Base-by-base conservation (phyloP, 2,113 vertebrate species). In the Irena cyanogastra region DNA sequence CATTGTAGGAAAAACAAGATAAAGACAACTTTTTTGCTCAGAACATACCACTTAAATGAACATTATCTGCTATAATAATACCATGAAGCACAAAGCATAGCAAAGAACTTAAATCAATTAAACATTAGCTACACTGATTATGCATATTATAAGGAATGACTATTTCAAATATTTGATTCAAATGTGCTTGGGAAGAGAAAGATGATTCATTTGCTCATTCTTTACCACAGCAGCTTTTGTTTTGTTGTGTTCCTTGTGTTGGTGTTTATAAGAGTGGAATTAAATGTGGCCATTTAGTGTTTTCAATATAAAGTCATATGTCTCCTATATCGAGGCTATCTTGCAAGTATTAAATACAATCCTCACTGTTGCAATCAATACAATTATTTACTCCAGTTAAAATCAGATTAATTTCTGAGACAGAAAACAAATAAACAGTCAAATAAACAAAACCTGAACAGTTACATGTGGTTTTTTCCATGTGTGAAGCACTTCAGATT, bases 111-210 rank as follows among this genome's bases (percentile, higher is more conserved):
- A 42, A 87, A 81, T 84, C 42, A 47, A 69, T 60, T 90, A 11
- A 82, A n/a, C 54, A 90, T 77, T 90, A 95, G 92, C 80, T 76
- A 45, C n/a, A 71, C 4, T 60, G 66, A 86, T 88, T 86, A 80
- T 39, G 14, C 10, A 42, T 61, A 37, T 45, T 79, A 56, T 53
- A 84, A 91, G 16, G 4, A 56, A 76, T 54, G 74, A 33, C 13
- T 87, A 33, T 80, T 85, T 94, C 49, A 87, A 83, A 82, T 65
- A 1, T 54, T 81, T 76, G 33, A 77, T 63, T 74, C 27, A 88
- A 86, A 76, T 90, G 53, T 68, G 17, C 22, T 90, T 83, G 5
- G 6, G 45, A 93, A 76, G 9, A 14, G 3, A 27, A 60, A 76
- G 20, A 45, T 74, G 0, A 70, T 74, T 72, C 1, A 50, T 92